phyloP scores from a whole-genome alignment of 2,113 vertebrate species.

The Sylvia atricapilla region DNA sequence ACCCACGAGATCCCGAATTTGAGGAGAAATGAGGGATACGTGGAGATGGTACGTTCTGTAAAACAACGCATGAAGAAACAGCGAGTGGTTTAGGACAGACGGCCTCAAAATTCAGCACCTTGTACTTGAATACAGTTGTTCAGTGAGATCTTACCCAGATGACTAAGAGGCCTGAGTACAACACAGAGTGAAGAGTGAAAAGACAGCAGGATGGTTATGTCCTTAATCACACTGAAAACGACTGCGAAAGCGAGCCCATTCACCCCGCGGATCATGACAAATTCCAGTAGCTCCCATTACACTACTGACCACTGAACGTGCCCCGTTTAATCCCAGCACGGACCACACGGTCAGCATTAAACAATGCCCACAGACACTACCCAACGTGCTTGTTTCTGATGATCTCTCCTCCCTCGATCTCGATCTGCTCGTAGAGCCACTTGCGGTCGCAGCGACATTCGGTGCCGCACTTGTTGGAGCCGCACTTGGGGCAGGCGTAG shows the following conservation, averaged over 20 bases:
- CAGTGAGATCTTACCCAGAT: not conserved
- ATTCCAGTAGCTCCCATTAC: not conserved
- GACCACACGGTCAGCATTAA: not conserved
- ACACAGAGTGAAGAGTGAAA: not conserved
- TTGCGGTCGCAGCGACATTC: constrained; percentile 97
- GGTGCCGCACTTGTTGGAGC: constrained; percentile 89
- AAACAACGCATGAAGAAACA: not conserved
- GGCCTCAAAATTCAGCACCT: not conserved
- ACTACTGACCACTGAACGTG: not conserved
- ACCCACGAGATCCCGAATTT: not conserved
- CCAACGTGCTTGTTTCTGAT: constrained; percentile 88
- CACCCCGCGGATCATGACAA: rapidly evolving
- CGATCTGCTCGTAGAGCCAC: constrained; percentile 97
- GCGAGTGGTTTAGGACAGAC: not conserved
- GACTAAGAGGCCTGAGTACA: not conserved
- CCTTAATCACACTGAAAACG: not conserved
- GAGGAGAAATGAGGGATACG: not conserved
- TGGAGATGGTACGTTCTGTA: not conserved
- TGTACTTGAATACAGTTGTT: not conserved
- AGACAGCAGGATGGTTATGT: not conserved
- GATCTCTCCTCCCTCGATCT: constrained; percentile 94
- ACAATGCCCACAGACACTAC: not conserved
- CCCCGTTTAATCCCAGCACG: not conserved
- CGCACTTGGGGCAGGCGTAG: constrained; percentile 89
- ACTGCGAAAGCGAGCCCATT: not conserved